Evolutionary conservation across 2,797 vertebrate species (phyloP), one percentile per base, ranked within the genome.

Genomic region (Brachyalestes nurse): DNA sequence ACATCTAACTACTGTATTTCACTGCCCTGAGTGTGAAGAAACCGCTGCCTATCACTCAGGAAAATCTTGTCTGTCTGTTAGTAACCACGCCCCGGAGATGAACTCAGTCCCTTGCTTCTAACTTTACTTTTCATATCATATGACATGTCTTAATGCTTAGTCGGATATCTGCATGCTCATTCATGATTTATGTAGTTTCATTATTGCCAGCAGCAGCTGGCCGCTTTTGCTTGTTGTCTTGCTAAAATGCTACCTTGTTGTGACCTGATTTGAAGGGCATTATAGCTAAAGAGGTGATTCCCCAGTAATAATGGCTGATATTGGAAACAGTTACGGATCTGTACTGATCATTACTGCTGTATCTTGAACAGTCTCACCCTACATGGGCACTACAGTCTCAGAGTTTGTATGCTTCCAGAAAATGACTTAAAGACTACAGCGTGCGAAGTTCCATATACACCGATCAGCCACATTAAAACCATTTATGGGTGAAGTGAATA

Each of bases 1-100:
- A 40, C 10, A 1, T 40, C 23, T 64, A 58, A 38, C 38, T 6
- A 49, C 34, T 34, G 38, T 25, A 38, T 69, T 28, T n/a, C 45
- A 1, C 17, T 65, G 38, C 21, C 34, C 1, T 57, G 28, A 64
- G 47, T 47, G 51, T 38, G 17, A 19, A 51, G 19, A 14, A 28
- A 38, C 34, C 12, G 28, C 66, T 69, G 51, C 72, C 67, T 79
- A 53, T 69, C 47, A 49, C 85, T 87, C 85, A 87, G 83, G 85
- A 69, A 84, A n/a, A 42, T 71, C 53, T 28, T 58, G 53, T 74
- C 28, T 66, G 38, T 66, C 61, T 6, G 1, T 21, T 12, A 67
- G 21, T 9, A 64, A 55, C n/a, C 42, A 51, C 23, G 23, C 23
- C 6, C 34, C 47, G 64, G 62, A 49, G 17, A 47, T 23, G 25